Evolutionary conservation across 2,888 invertebrate species (phyloP), one percentile per base, ranked within the genome.

Genomic region (Melanchra persicariae): DNA sequence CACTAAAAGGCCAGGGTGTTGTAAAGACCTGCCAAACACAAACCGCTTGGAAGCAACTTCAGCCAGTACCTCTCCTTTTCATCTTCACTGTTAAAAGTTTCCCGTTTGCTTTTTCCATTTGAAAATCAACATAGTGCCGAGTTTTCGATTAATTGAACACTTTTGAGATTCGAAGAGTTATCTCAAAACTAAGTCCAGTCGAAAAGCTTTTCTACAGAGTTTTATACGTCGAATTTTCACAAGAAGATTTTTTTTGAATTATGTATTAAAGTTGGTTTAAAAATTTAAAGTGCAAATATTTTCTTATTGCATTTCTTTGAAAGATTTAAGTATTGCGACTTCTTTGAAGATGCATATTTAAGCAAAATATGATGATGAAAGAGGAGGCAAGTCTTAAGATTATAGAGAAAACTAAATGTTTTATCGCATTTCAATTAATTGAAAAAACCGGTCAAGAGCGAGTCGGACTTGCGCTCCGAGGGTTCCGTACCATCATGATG

Each of bases 101-200:
- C 5, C 8, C 19, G 24, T 45, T 34, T 34, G 30, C 40, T 43
- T 65, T 37, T 37, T 19, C 26, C 9, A 22, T 67, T 65, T 43
- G 15, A 52, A 67, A 68, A 67, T 43, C 19, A n/a, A 55, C 64
- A 4, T 17, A n/a, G 43, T 59, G 24, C 40, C n/a, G 5, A 22
- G 22, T 51, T 43, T 43, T 43, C 24, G 54, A 45, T 26, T 19
- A 17, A 26, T 24, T 19, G 9, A 12, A 7, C 19, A 60, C 34
- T 34, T 34, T n/a, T 12, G 7, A 55, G 34, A 26, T 52, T 34
- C 12, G n/a, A 30, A 30, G 3, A 6, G 8, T 59, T 26, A 19
- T 9, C 24, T 52, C 10, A 34, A 24, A 52, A 68, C 19, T 40
- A 5, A 67, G 24, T 43, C 7, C 24, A 43, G n/a, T 43, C 30